These are phyloP conservation scores for Lophura nycthemera DNA, from an alignment of 2,113 vertebrate genomes.

Conservation along the genomic window DNA sequence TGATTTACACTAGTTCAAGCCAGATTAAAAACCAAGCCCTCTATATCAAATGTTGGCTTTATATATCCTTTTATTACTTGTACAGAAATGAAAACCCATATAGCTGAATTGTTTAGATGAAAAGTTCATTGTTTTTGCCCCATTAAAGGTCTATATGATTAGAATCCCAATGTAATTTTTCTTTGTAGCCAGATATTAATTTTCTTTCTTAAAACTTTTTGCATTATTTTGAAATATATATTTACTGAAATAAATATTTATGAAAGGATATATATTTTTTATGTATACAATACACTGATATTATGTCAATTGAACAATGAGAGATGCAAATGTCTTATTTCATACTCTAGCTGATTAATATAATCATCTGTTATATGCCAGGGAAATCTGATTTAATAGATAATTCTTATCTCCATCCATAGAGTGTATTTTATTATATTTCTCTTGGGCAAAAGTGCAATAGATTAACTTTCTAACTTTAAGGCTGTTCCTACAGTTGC, in stretches of 20 bases:
- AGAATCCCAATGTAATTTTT: not conserved
- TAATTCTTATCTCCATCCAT: not conserved
- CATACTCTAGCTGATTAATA: not conserved
- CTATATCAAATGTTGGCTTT: not conserved
- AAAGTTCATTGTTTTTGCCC: not conserved
- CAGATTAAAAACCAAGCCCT: not conserved
- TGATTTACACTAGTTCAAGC: not conserved
- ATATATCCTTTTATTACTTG: not conserved
- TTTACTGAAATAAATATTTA: not conserved
- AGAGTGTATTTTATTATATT: not conserved
- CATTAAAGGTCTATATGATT: not conserved
- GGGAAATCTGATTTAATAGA: not conserved
- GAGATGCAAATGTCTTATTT: not conserved
- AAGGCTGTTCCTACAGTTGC: not conserved
- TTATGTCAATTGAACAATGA: not conserved
- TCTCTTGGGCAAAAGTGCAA: not conserved
- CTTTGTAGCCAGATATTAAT: not conserved
- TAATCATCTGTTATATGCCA: not conserved
- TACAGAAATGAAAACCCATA: not conserved
- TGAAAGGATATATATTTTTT: not conserved
- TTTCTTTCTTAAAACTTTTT: not conserved
- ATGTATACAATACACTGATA: not conserved
- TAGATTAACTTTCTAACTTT: not conserved
- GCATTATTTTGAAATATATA: not conserved
- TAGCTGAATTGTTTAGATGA: not conserved